Percentiles rank a stretch among this genome's conserved stretches.
Conservation (phyloP, 2,113 vertebrate species). For the Gallinago paraguaiae region DNA sequence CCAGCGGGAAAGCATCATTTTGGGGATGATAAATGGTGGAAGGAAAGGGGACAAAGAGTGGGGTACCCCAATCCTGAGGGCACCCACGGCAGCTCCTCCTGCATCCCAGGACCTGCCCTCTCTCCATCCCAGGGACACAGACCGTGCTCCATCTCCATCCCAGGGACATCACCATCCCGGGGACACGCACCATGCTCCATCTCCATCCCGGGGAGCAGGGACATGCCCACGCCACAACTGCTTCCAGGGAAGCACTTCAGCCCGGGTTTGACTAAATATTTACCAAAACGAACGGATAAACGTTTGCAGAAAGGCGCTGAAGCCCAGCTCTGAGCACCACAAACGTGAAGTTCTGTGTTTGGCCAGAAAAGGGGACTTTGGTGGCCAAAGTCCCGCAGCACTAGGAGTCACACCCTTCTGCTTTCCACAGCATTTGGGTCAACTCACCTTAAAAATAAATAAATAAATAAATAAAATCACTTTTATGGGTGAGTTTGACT, state of each 20-base stretch:
- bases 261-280: neutral
- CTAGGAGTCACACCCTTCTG: neutral
- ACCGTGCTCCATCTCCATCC: too few species aligned
- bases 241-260: neutral
- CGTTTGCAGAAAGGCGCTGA: neutral
- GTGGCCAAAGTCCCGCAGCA: neutral
- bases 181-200: too few species aligned
- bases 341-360: neutral
- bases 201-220: too few species aligned
- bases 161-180: too few species aligned
- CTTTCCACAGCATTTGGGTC: fast-evolving
- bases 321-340: neutral
- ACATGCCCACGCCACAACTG: neutral
- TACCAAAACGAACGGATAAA: neutral
- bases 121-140: too few species aligned
- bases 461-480: neutral
- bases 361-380: neutral
- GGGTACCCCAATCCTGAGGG: neutral
- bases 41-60: fast-evolving
- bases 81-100: neutral
- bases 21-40: neutral
- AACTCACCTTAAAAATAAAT: neutral
- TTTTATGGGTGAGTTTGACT: neutral
- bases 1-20: neutral
- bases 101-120: neutral